Base-by-base conservation (phyloP, 2,888 invertebrate genomes). In the Brachylomia viminalis region DNA sequence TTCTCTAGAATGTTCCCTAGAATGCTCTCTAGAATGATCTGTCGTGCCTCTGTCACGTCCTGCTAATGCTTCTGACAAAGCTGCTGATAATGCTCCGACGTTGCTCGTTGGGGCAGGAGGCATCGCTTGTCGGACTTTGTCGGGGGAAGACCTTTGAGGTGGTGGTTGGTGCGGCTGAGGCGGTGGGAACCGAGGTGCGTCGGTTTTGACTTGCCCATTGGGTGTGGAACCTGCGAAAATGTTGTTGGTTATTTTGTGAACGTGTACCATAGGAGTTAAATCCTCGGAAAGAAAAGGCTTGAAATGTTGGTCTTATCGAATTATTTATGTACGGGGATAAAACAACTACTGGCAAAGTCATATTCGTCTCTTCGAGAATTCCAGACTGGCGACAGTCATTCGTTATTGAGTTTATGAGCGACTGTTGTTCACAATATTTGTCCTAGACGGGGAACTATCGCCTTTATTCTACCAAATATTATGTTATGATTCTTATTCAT, bases 171-270 rank as follows among this genome's bases (percentile, higher is more conserved):
- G 90, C 0, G 92, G 92, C 56, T 93, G 93, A 1, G 94, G 92
- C 11, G 95, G 93, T 3, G 94, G 93, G 83, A 90, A 94, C 71
- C 94, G 90, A 0, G 95, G 95, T 0, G 95, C 94, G 11, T 96
- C 95, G 54, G 91, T 90, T 86, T 92, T 94, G 59, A 94, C 91
- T 91, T 95, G 95, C 20, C 96, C 95, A 85, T 96, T 96, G 72
- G 93, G 94, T 78, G 94, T 95, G 80, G 93, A 90, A 77, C 94
- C 95, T 95, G 87, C 1, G 72, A 82, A 77, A 70, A 65, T 17
- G 1, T 62, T n/a, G 15, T 61, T 58, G 20, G 20, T 83, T 78
- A 56, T 27, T 68, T 42, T 54, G 20, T 27, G 4, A 0, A 17
- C 13, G 17, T 27, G 7, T 42, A 6, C 23, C 38, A 23, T 8